These are phyloP conservation scores for Myiozetetes cayanensis DNA, from an alignment of 2,113 vertebrate species.

Conservation along the genomic window DNA sequence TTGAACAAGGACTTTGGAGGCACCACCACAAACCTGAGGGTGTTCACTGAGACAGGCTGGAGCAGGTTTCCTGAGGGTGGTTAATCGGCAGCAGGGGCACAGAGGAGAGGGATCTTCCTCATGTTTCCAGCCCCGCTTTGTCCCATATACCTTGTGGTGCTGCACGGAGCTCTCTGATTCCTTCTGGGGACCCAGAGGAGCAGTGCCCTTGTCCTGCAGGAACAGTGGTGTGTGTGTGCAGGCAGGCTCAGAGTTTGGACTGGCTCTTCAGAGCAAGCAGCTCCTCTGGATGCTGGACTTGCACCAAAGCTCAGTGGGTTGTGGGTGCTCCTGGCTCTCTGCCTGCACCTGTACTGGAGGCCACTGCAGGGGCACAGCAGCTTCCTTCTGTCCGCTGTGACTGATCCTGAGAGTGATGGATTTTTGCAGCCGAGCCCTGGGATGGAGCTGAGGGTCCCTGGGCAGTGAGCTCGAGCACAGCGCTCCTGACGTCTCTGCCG, in stretches of 20 bases:
- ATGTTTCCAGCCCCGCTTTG: neutral
- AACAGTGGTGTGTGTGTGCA: neutral
- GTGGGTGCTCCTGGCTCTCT: too few species aligned
- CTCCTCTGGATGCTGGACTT: neutral
- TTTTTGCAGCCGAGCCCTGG: neutral
- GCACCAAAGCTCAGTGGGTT: neutral
- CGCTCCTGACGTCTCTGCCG: neutral
- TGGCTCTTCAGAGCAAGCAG: neutral
- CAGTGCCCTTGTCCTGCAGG: neutral
- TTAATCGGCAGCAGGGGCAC: constrained; percentile 7
- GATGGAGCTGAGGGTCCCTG: neutral
- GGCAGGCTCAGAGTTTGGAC: neutral
- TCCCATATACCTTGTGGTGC: accelerated
- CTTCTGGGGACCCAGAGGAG: neutral
- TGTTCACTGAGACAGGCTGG: neutral
- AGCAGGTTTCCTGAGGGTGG: neutral
- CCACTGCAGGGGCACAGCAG: accelerated
- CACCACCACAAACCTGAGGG: neutral
- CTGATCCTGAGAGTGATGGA: neutral
- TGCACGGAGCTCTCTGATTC: neutral
- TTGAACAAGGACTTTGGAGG: constrained; percentile 67
- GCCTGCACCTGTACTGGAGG: accelerated
- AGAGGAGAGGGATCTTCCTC: neutral
- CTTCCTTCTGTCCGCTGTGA: neutral
- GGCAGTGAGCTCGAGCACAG: neutral